Evolutionary conservation across 1,140 invertebrate genomes (phyloP).

Genomic region (Drosophila suzukii): DNA sequence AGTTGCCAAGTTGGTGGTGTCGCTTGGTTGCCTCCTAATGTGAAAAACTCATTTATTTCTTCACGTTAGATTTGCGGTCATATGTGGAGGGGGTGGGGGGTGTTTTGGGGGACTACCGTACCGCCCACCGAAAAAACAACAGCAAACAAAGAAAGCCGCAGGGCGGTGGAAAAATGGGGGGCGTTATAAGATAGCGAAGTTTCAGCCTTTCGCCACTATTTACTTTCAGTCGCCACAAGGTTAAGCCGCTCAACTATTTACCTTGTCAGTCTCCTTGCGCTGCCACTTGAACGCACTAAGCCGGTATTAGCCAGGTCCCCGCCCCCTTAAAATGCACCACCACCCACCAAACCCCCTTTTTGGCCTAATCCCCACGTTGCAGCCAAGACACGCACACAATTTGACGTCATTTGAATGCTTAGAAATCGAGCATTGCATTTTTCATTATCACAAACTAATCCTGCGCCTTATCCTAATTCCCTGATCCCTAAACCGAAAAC

Average conservation of each 20-base stretch:
- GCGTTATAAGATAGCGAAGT: constrained; percentile 16
- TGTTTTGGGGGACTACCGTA: constrained; percentile 2
- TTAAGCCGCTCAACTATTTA: constrained; percentile 73
- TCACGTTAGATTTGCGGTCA: constrained; percentile 80
- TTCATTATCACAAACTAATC: constrained; percentile 58
- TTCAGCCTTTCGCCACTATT: constrained; percentile 48
- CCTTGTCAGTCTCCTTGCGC: constrained; percentile 42
- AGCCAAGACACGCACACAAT: constrained; percentile 56
- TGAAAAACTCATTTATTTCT: constrained; percentile 82
- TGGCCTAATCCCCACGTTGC: constrained; percentile 31
- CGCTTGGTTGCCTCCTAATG: constrained; percentile 79
- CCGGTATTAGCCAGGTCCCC: constrained; percentile 15
- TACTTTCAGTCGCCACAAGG: constrained; percentile 67
- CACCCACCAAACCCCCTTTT: background rate
- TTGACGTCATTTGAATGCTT: constrained; percentile 65
- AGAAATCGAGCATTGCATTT: constrained; percentile 32
- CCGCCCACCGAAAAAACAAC: constrained; percentile 37
- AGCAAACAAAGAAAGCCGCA: constrained; percentile 37
- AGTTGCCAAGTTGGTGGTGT: constrained; percentile 56
- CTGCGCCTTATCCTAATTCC: constrained; percentile 19
- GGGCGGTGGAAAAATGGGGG: constrained; percentile 16
- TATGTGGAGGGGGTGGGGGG: constrained; percentile 23
- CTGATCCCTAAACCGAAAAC: background rate
- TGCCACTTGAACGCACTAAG: constrained; percentile 69
- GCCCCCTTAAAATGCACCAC: background rate